A percentile compares a stretch with the other conserved stretches of the same genome.
Conservation (phyloP, 2,113 vertebrate genomes). For the Petroica traversi region DNA sequence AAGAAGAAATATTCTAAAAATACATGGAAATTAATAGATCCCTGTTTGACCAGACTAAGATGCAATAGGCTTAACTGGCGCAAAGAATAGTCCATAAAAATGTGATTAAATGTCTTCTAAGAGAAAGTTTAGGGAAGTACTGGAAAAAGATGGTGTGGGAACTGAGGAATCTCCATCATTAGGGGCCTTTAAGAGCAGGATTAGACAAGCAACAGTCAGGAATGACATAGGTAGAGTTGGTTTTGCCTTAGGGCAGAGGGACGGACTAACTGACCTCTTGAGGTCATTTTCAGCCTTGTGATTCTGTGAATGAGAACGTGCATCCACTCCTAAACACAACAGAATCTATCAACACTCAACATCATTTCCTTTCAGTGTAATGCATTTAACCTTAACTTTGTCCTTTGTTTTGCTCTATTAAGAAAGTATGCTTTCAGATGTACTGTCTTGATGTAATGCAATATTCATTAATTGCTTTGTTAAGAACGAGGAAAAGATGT, state of each 20-base stretch:
- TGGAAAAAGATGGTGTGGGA: not conserved
- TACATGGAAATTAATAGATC: not conserved
- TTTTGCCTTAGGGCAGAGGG: not conserved
- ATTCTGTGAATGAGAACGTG: not conserved
- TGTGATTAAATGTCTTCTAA: not conserved
- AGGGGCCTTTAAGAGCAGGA: not conserved
- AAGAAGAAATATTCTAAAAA: not conserved
- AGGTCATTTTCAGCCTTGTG: not conserved
- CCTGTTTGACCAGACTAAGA: not conserved
- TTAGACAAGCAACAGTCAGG: not conserved
- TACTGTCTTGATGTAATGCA: not conserved
- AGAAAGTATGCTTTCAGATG: not conserved
- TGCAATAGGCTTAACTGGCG: not conserved
- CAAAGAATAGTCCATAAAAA: not conserved
- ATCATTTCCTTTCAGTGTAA: not conserved
- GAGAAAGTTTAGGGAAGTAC: not conserved
- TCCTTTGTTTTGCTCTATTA: not conserved
- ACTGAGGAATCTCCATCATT: not conserved
- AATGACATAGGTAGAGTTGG: not conserved
- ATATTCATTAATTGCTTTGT: not conserved
- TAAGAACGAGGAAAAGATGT: not conserved
- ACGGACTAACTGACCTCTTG: not conserved
- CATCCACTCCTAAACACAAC: not conserved
- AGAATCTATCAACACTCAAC: not conserved
- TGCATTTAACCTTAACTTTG: not conserved